These are phyloP conservation scores for Entosphenus tridentatus DNA, from an alignment of 2,113 vertebrate genomes.

Conservation along the genomic window DNA sequence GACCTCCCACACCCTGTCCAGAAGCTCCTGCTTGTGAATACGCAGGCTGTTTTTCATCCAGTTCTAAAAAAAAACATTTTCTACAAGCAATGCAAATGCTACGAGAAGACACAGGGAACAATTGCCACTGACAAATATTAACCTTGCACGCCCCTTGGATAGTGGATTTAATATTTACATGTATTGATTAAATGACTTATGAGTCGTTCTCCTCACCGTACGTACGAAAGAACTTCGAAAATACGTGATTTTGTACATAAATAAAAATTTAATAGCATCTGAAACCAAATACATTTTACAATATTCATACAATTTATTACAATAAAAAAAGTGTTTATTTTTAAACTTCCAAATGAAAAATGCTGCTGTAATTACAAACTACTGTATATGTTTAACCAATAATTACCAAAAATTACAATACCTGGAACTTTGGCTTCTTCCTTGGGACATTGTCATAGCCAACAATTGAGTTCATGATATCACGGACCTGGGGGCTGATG, in stretches of 20 bases:
- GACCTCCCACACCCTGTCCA: conserved; percentile 65
- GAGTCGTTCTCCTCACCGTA: neutral
- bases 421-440: conserved; percentile 83
- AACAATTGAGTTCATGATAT: conserved; percentile 46
- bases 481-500: conserved; percentile 34
- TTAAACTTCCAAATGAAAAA: neutral
- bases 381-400: neutral
- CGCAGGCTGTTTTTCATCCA: conserved; percentile 87
- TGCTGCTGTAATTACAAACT: neutral
- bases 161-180: neutral
- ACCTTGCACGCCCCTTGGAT: neutral
- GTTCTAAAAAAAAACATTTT: conserved; percentile 29
- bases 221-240: neutral
- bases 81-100: neutral
- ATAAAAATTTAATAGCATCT: neutral
- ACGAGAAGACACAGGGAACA: neutral
- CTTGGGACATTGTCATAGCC: conserved; percentile 64
- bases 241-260: neutral
- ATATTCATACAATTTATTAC: neutral
- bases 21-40: conserved; percentile 28
- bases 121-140: neutral
- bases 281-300: neutral
- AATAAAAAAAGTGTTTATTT: neutral
- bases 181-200: neutral
- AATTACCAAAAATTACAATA: conserved; percentile 15